These are phyloP conservation scores for Riparia riparia DNA, from an alignment of 2,113 vertebrate species.

Conservation along the genomic window DNA sequence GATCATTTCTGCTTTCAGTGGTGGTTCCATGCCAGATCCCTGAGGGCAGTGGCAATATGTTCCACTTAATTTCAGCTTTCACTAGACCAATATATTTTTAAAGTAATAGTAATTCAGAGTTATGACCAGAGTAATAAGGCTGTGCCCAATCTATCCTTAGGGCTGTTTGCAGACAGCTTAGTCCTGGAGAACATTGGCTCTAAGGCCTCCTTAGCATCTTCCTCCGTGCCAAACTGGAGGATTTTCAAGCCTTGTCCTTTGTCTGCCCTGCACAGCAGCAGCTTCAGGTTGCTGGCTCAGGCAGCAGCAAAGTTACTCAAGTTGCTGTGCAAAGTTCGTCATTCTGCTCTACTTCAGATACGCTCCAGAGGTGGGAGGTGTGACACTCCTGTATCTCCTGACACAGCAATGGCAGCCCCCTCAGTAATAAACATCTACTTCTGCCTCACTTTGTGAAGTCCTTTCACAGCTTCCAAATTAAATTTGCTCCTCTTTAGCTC, in stretches of 20 bases:
- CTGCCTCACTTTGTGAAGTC: neutral
- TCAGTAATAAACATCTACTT: neutral
- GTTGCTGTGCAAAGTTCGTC: neutral
- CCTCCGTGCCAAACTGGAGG: neutral
- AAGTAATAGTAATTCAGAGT: neutral
- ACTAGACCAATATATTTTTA: neutral
- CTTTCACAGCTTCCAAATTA: neutral
- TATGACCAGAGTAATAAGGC: neutral
- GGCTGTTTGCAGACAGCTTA: neutral
- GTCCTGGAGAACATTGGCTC: neutral
- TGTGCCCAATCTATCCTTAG: neutral
- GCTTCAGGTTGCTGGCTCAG: neutral
- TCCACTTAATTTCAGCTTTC: conserved; percentile 18
- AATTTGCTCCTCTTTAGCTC: neutral
- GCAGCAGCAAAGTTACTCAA: neutral
- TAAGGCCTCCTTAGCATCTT: neutral
- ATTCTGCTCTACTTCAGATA: fast-evolving
- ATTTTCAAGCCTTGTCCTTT: neutral
- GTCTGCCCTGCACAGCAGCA: neutral
- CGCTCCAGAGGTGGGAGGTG: neutral
- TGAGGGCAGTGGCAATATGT: neutral
- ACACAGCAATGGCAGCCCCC: neutral
- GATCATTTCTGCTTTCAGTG: neutral
- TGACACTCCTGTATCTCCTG: neutral
- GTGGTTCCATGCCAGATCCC: neutral